These are phyloP conservation scores for Rhingia rostrata DNA, from an alignment of 2,888 invertebrate species.

Conservation along the genomic window DNA sequence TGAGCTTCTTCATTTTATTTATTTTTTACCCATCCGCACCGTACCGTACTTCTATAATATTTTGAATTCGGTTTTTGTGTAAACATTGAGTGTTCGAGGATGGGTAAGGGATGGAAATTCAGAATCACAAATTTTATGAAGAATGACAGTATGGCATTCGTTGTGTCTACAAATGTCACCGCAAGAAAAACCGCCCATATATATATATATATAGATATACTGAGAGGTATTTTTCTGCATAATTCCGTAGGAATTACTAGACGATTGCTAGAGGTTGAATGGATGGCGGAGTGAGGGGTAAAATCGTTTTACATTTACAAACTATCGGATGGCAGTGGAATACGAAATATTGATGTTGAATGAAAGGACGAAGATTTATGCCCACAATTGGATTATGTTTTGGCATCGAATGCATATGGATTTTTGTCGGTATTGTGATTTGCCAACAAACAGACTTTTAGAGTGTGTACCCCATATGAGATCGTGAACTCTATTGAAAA, in stretches of 20 bases:
- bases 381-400: slow-evolving; percentile 64
- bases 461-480: no score
- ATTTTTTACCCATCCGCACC: slow-evolving; percentile 8
- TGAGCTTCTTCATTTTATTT: slow-evolving; percentile 63
- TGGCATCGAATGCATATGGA: slow-evolving; percentile 63
- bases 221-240: slow-evolving; percentile 68
- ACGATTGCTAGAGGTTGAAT: slow-evolving; percentile 32
- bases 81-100: slow-evolving; percentile 27
- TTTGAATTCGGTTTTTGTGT: slow-evolving; percentile 40
- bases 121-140: slow-evolving; percentile 65
- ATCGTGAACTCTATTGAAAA: no score
- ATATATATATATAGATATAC: background rate
- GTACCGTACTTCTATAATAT: slow-evolving; percentile 8
- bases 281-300: background rate
- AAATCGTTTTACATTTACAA: slow-evolving; percentile 73
- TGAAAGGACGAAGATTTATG: slow-evolving; percentile 43
- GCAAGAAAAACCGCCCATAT: slow-evolving; percentile 65
- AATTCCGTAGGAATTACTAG: slow-evolving; percentile 65
- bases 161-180: slow-evolving; percentile 74
- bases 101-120: background rate
- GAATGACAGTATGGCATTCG: slow-evolving; percentile 67
- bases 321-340: slow-evolving; percentile 69
- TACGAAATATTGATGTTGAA: slow-evolving; percentile 55
- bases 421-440: slow-evolving; percentile 32
- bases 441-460: background rate